Percentiles rank a stretch among this genome's conserved stretches.
phyloP scores from a whole-genome alignment of 2,113 vertebrate species.

The Myiopsitta monachus region DNA sequence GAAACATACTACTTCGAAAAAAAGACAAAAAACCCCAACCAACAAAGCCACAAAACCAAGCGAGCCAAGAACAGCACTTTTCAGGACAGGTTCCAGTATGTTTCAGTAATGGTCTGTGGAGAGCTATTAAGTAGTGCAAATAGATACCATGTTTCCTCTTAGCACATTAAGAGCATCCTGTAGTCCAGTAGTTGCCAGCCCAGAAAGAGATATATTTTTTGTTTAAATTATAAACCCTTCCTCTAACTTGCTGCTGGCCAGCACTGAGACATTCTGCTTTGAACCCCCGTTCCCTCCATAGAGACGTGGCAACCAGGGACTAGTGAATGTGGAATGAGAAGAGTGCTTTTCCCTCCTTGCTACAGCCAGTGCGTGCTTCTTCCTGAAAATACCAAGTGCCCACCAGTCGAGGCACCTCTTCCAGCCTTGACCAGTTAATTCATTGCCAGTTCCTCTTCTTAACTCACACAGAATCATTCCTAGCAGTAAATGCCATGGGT shows the following conservation, averaged over 20 bases:
- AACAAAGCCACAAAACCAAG: not conserved
- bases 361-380: not conserved
- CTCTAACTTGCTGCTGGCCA: constrained; percentile 34
- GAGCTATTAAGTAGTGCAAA: not conserved
- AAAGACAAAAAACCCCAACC: no score
- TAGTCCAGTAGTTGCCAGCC: not conserved
- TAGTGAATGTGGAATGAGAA: not conserved
- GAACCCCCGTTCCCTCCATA: not conserved
- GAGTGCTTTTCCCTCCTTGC: not conserved
- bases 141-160: not conserved
- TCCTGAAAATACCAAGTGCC: not conserved
- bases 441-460: not conserved
- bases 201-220: constrained; percentile 28
- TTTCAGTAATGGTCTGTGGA: not conserved
- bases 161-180: not conserved
- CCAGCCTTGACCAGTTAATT: not conserved
- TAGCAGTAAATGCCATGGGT: fast-evolving
- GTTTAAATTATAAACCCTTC: not conserved
- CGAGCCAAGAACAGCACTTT: not conserved
- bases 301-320: not conserved
- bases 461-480: not conserved
- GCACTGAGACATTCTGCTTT: not conserved
- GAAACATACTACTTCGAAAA: not conserved
- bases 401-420: not conserved
- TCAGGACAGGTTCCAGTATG: not conserved